phyloP scores from a whole-genome alignment of 2,888 invertebrate species.

The Sphaeridia pumilis region DNA sequence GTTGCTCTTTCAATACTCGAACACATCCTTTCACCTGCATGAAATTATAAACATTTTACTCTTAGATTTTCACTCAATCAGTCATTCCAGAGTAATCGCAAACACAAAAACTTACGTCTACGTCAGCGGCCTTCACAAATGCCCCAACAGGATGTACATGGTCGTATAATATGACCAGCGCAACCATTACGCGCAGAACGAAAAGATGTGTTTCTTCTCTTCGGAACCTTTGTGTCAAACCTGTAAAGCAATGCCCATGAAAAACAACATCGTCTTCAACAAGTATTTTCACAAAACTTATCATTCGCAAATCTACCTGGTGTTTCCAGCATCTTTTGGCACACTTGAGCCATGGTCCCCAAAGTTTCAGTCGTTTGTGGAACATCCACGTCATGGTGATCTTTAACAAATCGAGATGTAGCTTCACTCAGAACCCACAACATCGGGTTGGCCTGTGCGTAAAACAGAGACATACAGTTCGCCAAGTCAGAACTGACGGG shows the following conservation, averaged over 20 bases:
- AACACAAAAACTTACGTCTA: conserved; percentile 64
- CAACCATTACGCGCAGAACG: conserved; percentile 87
- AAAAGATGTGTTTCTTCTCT: conserved; percentile 80
- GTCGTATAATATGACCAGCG: conserved; percentile 83
- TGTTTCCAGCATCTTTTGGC: conserved; percentile 82
- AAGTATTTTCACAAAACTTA: too few relatives aligned
- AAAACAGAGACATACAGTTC: conserved; percentile 84
- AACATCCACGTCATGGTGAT: conserved; percentile 41
- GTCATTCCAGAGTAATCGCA: too few relatives aligned
- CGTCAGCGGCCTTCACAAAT: conserved; percentile 76
- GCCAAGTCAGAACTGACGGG: conserved; percentile 57
- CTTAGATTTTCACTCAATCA: too few relatives aligned
- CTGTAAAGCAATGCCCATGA: too few relatives aligned
- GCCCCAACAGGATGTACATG: conserved; percentile 90
- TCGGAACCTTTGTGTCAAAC: conserved; percentile 67
- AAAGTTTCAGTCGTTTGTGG: conserved; percentile 70
- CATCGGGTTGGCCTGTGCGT: conserved; percentile 91
- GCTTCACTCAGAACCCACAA: conserved; percentile 74
- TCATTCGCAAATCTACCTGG: too few relatives aligned
- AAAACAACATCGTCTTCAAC: too few relatives aligned
- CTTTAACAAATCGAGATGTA: conserved; percentile 69
- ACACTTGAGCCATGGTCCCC: conserved; percentile 90
- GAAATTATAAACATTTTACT: too few relatives aligned
- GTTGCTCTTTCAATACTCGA: conserved; percentile 74
- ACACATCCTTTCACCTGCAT: conserved; percentile 74